Base-by-base conservation (phyloP, 2,113 vertebrate genomes). In the Baryphthengus martii region DNA sequence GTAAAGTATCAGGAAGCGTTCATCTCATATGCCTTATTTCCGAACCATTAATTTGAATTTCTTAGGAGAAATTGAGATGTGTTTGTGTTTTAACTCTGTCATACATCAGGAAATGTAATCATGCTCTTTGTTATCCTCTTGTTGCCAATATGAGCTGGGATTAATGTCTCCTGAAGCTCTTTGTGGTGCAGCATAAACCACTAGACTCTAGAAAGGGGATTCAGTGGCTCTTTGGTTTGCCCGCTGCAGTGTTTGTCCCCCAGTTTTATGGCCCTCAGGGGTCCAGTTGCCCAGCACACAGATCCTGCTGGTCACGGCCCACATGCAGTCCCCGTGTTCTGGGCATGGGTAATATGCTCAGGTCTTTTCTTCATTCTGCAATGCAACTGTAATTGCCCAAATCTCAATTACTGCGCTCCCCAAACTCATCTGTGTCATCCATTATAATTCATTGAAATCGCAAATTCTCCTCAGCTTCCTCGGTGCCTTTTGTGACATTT, bases 81-180 rank as follows among this genome's bases (percentile, higher is more conserved):
- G 1, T 10, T 72, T 84, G 50, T 2, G 71, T 95, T 93, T 90
- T 58, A 83, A 86, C 55, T 81, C 66, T 71, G 39, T 80, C 56
- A 25, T 86, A 28, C 14, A 71, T 72, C 82, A 96, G 91, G 85
- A 94, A 97, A 91, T 95, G 9, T 83, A 90, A 77, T 95, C 85
- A 94, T 3, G 31, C 61, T 77, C 85, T 72, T 55, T 65, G 49
- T 90, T 84, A 28, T 29, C 47, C 52, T 50, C 45, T 66, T 56
- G 35, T 66, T 94, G 85, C 88, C 62, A 76, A 2, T n/a, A 53
- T 11, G 47, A 93, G 35, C 59, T 85, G 78, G 58, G 74, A 89
- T 91, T 85, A 73, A 79, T 83, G 67, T 55, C 78, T 93, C 82
- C 50, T 21, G 39, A 55, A 93, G 82, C 42, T 85, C 82, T 83